Evolutionary conservation across 1,140 invertebrate genomes (phyloP).

Genomic region (Meloidogyne floridensis): DNA sequence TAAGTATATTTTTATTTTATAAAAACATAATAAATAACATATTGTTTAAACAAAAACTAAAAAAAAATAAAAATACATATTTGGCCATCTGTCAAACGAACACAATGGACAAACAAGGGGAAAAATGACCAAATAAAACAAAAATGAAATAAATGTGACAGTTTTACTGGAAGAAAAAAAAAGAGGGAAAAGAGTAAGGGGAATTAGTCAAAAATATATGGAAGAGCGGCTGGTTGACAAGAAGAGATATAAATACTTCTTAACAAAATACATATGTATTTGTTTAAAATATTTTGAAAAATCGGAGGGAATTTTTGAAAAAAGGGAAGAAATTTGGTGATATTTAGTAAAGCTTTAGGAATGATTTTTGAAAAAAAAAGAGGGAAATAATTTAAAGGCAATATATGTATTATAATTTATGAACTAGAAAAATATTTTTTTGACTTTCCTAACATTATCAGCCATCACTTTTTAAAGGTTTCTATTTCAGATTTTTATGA

Average conservation of each 20-base stretch:
- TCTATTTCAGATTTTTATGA: no score
- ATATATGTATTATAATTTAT: no score
- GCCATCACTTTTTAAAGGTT: no score
- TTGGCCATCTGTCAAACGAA: not conserved
- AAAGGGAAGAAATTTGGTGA: not conserved
- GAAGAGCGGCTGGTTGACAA: conserved; percentile 1
- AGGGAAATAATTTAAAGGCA: no score
- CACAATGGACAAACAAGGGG: conserved; percentile 5
- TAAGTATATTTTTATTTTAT: not conserved
- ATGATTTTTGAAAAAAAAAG: not conserved
- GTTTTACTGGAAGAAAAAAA: not conserved
- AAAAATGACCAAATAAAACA: not conserved
- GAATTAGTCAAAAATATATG: not conserved
- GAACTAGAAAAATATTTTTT: no score
- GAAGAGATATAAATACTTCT: not conserved
- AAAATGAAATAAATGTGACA: not conserved
- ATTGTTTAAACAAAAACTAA: not conserved
- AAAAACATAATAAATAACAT: not conserved
- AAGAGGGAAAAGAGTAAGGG: no score
- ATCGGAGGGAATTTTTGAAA: not conserved
- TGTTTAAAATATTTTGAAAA: conserved; percentile 8
- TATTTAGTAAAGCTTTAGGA: not conserved
- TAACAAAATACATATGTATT: conserved; percentile 3
- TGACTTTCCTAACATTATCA: no score
- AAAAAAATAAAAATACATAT: not conserved